phyloP scores from a whole-genome alignment of 2,113 vertebrate genomes.

The Muntiacus muntjak region DNA sequence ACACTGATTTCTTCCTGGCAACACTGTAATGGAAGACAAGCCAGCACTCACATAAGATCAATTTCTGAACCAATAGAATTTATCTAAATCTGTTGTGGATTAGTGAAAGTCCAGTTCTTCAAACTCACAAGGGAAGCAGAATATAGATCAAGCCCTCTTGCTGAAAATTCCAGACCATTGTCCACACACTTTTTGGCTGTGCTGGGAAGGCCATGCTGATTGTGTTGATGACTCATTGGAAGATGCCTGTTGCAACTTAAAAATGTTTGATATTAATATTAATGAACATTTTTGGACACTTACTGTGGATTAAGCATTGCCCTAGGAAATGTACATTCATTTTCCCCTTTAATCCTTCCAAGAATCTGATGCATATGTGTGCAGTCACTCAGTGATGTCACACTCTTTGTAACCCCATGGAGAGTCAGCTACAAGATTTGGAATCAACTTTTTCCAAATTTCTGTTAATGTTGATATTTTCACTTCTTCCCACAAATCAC shows the following conservation, averaged over 20 bases:
- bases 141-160: constrained; percentile 27
- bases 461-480: neutral
- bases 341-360: neutral
- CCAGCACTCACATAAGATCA: constrained; percentile 47
- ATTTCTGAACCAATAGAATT: constrained; percentile 57
- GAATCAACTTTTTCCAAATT: neutral
- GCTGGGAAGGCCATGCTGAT: neutral
- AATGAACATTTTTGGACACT: neutral
- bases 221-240: neutral
- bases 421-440: neutral
- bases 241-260: neutral
- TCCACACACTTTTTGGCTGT: neutral
- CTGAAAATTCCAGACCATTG: constrained; percentile 30
- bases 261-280: neutral
- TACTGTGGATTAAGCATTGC: neutral
- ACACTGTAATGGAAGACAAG: constrained; percentile 26
- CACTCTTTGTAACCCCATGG: neutral
- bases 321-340: neutral
- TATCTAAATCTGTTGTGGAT: constrained; percentile 60
- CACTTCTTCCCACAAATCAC: neutral
- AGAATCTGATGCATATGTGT: neutral
- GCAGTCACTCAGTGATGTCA: neutral
- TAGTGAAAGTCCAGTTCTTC: constrained; percentile 36
- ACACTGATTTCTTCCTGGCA: constrained; percentile 39
- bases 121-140: constrained; percentile 24